Evolutionary conservation across 2,113 vertebrate species (phyloP), one percentile per base, ranked within the genome.

Genomic region (Sinocyclocheilus rhinocerous): DNA sequence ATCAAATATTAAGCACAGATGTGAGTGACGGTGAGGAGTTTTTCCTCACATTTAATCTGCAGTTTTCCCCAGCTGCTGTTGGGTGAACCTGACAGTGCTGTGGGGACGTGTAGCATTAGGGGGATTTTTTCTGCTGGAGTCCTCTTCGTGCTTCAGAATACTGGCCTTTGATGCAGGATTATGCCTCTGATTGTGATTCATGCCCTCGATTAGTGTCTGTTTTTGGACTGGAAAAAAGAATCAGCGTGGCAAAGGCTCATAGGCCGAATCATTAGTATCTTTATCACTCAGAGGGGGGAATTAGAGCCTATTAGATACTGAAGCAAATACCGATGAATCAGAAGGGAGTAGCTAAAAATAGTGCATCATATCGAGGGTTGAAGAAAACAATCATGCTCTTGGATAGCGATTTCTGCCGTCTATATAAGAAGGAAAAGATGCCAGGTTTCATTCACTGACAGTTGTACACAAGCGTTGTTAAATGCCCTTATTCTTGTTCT

Each of bases 111-210:
- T 52, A 84, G 86, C 77, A 85, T 90, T 85, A 89, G 59, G 75
- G 24, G 87, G 88, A 89, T 88, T 89, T 90, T 86, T 87, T 90
- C 86, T 75, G 76, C 80, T 76, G 79, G 83, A 89, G 86, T 84
- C 80, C 72, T 89, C 80, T 73, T 63, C 83, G 33, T 90, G 88
- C 57, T 85, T 4, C 33, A 85, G 65, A 81, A 85, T 50, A 16
- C 50, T 83, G 29, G 55, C 67, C 79, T 87, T 87, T 89, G 85
- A 89, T 87, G 86, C 86, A 72, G 88, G 90, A 90, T 88, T 90
- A 88, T 78, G 84, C 55, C 59, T 88, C 69, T 87, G 90, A 87
- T 87, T 72, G 70, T 69, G 88, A 84, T 88, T 88, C 88, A 85
- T 87, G 84, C 80, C 61, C 93, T 67, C 36, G 70, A 83, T 88